These are phyloP conservation scores for Pimephales promelas DNA, from an alignment of 2,113 vertebrate genomes.

Conservation along the genomic window DNA sequence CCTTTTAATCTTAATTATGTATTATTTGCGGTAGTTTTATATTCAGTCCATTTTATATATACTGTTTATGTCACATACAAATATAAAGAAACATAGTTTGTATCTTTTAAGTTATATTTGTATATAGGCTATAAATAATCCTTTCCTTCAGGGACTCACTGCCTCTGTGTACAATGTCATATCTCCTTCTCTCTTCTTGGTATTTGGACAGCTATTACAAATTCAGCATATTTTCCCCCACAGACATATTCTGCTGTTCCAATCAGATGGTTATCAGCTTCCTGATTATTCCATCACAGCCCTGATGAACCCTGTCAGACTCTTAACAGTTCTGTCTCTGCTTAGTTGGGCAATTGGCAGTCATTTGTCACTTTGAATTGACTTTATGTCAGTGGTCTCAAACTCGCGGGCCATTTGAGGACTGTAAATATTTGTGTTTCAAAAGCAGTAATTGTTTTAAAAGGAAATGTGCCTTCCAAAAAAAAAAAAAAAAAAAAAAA, in stretches of 20 bases:
- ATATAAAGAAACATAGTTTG: background rate
- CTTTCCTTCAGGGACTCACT: background rate
- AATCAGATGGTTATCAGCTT: slow-evolving; percentile 40
- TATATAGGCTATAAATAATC: background rate
- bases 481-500: no score
- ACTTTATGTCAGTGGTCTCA: no score
- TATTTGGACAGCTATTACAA: slow-evolving; percentile 34
- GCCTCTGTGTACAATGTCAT: background rate
- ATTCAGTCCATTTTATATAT: background rate
- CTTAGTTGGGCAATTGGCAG: slow-evolving; percentile 1
- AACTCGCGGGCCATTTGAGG: no score
- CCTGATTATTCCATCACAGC: slow-evolving; percentile 39
- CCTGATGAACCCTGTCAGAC: slow-evolving; percentile 30
- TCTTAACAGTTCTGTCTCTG: slow-evolving; percentile 19
- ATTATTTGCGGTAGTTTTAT: background rate
- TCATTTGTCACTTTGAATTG: slow-evolving; percentile 13
- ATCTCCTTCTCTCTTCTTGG: background rate
- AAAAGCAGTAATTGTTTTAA: no score
- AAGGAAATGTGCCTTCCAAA: no score
- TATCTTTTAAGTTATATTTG: background rate
- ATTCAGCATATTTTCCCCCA: slow-evolving; percentile 31
- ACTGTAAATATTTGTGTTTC: no score
- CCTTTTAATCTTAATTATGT: no score
- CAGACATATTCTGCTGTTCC: slow-evolving; percentile 21
- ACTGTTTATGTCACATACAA: background rate